Percentiles rank a stretch among this genome's conserved stretches.
phyloP scores from a whole-genome alignment of 1,140 invertebrate species.

The Melitaea cinxia region DNA sequence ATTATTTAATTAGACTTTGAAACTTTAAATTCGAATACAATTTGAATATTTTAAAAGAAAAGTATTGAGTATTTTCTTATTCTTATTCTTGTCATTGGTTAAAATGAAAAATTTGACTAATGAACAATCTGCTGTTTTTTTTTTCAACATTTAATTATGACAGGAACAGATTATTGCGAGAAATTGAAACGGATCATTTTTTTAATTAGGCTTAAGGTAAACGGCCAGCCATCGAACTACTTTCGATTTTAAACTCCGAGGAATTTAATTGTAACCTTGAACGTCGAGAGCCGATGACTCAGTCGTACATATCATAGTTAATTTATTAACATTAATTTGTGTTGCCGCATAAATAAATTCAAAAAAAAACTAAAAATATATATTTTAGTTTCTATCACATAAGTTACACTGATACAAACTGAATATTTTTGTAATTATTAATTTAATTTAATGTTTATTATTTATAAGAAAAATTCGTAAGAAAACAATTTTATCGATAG shows the following conservation, averaged over 20 bases:
- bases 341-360: neutral
- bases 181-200: constrained; percentile 10
- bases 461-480: neutral
- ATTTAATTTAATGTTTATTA: neutral
- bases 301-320: constrained; percentile 21
- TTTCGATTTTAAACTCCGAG: constrained; percentile 40
- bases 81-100: neutral
- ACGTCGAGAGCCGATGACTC: constrained; percentile 46
- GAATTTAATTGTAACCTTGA: constrained; percentile 50
- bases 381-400: neutral
- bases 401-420: too few species aligned
- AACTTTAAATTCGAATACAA: neutral
- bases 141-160: too few species aligned
- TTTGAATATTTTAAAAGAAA: neutral
- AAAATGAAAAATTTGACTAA: too few species aligned
- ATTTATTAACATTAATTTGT: constrained; percentile 11
- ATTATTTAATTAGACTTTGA: neutral
- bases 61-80: neutral
- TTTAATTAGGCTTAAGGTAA: constrained; percentile 32
- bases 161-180: neutral
- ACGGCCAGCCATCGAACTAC: constrained; percentile 24
- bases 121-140: too few species aligned
- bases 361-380: neutral
- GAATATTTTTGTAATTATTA: too few species aligned
- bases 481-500: constrained; percentile 42